Base-by-base conservation (phyloP, 1,140 invertebrate genomes). In the Drosophila mauritiana region DNA sequence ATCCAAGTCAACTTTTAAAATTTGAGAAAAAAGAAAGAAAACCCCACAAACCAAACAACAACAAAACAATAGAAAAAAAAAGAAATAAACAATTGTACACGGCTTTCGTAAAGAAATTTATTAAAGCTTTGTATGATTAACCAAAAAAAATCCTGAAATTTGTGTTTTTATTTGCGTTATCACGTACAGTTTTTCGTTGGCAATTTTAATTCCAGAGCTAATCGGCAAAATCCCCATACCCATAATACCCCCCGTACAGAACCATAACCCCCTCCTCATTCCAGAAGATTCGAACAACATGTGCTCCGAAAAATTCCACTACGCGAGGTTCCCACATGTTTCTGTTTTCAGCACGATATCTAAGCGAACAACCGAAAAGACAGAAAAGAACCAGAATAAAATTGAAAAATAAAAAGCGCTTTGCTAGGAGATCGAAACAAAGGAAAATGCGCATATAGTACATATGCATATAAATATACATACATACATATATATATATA, bases 81-180 rank as follows among this genome's bases (percentile, higher is more conserved):
- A 13, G 61, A 63, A 85, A 81, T 86, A 85, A 85, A 86, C 61
- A 78, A 88, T 88, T 88, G 68, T 88, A 80, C 83, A 80, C 25
- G 46, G 84, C 83, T 88, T 89, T 89, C 55, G 51, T 84, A 80
- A 89, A 88, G 73, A 36, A 80, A 88, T 80, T 89, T 89, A 84
- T 82, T 46, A 62, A 88, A 84, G 83, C 84, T 84, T 89, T 88
- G 83, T 88, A 89, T 89, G 72, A 88, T 88, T 89, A 77, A 65
- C 55, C 48, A 84, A 86, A 81, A 84, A 80, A 84, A 78, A 68
- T 69, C 45, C 46, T 31, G 52, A 49, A 42, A 52, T 48, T 80
- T 84, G 84, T 80, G 76, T 88, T 88, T 77, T 88, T 70, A 88
- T 88, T 89, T 70, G 42, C 56, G 40, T 52, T 37, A 37, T 45